These are phyloP conservation scores for Rhizomys pruinosus DNA, from an alignment of 2,113 vertebrate genomes.

Conservation along the genomic window DNA sequence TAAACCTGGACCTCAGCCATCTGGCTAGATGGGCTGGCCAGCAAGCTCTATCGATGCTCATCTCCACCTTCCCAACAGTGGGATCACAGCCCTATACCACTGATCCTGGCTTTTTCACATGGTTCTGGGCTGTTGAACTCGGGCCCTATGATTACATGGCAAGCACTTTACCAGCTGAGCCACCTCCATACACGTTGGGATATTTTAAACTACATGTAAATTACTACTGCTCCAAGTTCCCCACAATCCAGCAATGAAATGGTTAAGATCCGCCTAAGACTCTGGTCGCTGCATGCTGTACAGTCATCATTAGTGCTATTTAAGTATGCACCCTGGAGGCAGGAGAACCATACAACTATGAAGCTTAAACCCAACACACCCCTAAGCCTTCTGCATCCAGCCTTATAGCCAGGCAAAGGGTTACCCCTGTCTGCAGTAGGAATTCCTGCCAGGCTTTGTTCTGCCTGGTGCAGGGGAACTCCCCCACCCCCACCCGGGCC, in stretches of 20 bases:
- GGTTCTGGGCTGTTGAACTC: neutral
- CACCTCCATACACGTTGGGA: neutral
- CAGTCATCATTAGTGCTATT: neutral
- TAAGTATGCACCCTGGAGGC: neutral
- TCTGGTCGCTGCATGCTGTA: too few relatives aligned
- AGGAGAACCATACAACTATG: neutral
- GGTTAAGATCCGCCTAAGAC: neutral
- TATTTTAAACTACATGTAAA: neutral
- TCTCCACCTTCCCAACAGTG: neutral
- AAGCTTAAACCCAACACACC: neutral
- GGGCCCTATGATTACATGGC: too few relatives aligned
- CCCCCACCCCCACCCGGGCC: too few relatives aligned
- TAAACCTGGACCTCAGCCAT: neutral
- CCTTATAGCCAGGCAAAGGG: neutral
- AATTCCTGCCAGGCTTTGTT: conserved; percentile 48
- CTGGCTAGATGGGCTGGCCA: neutral
- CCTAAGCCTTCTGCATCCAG: neutral
- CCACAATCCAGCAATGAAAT: neutral
- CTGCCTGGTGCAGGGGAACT: conserved; percentile 59
- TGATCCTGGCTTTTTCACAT: neutral
- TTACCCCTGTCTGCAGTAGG: neutral
- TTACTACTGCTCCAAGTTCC: neutral
- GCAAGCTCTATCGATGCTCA: too few relatives aligned
- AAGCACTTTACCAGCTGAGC: neutral
- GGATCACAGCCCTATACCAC: too few relatives aligned